Base-by-base conservation (phyloP, 2,113 vertebrate genomes). In the Stigmatopora argus region DNA sequence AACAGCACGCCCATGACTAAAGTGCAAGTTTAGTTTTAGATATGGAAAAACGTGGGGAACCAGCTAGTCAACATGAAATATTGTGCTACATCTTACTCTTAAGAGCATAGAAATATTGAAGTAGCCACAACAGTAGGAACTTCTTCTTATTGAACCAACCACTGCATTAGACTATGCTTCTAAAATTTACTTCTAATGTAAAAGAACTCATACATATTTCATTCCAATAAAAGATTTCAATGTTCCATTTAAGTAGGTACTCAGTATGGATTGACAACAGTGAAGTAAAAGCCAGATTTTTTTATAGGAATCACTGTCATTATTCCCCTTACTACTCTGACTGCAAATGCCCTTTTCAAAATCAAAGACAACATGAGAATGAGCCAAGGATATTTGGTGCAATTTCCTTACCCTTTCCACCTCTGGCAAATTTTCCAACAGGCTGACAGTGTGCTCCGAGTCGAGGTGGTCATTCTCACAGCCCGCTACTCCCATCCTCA, bases 401-500 rank as follows among this genome's bases (percentile, higher is more conserved):
- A 49, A 58, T 9, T 31, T 64, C 13, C 86, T 92, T 87, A 96
- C 96, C 93, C 91, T 93, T 87, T 99, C 95, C 64, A 98, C 90
- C 5, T 94, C 93, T 0, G 95, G 94, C 75, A 99, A 91, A 77
- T 90, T 91, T 34, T 95, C 92, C 82, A 99, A 84, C 57, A 99
- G 90, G 74, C 89, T 74, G 46, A 92, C 92, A 0, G 96, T 88
- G 70, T 92, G 85, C 38, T 94, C 90, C 2, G 93, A 91, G 87
- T 98, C 94, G 11, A 79, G 70, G 2, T 58, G 83, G 69, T 97
- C 92, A 51, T 98, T 98, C 78, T 97, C 95, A 53, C 96, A 98
- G 38, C 93, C 92, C 0, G 60, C 76, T 0, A 85, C 75, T 13
- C 92, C 92, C 60, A 98, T 98, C 74, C 89, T 90, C 83, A 98